A percentile compares a stretch with the other conserved stretches of the same genome.
Evolutionary conservation across 2,797 vertebrate genomes (phyloP).

Genomic region (Pseudotriccus pelzelni): DNA sequence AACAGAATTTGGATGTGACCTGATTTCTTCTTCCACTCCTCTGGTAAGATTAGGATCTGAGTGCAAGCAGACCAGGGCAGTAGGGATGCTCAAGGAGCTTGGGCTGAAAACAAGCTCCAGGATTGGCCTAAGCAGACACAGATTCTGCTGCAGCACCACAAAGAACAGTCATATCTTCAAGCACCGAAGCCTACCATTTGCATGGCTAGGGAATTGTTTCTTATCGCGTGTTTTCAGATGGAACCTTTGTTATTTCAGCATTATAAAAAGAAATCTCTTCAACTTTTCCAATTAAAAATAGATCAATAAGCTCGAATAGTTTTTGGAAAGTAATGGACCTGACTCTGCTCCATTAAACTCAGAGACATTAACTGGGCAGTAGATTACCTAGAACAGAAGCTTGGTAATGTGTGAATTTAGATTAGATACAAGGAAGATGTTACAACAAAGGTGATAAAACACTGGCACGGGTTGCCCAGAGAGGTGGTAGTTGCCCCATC

Average conservation of each 20-base stretch:
- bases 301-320: neutral
- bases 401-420: neutral
- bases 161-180: neutral
- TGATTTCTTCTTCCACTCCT: neutral
- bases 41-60: neutral
- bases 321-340: neutral
- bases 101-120: neutral
- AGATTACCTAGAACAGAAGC: neutral
- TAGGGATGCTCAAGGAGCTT: neutral
- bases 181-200: neutral
- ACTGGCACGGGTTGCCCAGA: neutral
- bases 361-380: neutral
- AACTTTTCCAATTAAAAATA: neutral
- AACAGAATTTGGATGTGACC: neutral
- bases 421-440: neutral
- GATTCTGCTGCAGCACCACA: neutral
- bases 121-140: accelerated
- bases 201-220: neutral
- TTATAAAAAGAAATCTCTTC: neutral
- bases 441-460: neutral
- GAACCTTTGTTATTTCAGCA: neutral
- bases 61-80: neutral
- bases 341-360: neutral
- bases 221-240: neutral
- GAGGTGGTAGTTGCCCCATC: neutral